A percentile compares a stretch with the other conserved stretches of the same genome.
phyloP scores from a whole-genome alignment of 2,888 invertebrate species.

The Brachypalpus laphriformis region DNA sequence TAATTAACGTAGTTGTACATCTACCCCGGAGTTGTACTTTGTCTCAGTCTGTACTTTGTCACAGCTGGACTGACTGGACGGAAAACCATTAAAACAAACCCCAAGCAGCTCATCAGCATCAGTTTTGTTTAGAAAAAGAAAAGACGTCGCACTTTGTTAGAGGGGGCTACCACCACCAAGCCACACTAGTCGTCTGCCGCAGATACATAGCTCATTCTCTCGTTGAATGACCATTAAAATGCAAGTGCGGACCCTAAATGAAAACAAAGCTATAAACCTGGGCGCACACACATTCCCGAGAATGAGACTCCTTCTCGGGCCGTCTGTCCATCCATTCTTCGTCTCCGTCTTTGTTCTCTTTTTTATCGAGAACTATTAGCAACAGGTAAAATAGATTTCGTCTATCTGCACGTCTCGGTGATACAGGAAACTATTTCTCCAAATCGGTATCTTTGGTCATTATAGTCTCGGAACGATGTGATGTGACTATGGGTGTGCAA shows the following conservation, averaged over 20 bases:
- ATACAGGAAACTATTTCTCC: slow-evolving; percentile 38
- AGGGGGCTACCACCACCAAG: slow-evolving; percentile 26
- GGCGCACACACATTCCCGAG: slow-evolving; percentile 22
- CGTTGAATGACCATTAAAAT: slow-evolving; percentile 65
- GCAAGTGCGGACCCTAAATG: slow-evolving; percentile 55
- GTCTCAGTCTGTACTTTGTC: slow-evolving; percentile 24
- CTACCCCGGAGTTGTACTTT: slow-evolving; percentile 41
- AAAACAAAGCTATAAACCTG: slow-evolving; percentile 60
- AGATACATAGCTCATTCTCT: slow-evolving; percentile 55
- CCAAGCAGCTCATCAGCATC: slow-evolving; percentile 49
- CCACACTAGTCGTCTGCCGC: slow-evolving; percentile 27
- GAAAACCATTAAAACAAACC: slow-evolving; percentile 11
- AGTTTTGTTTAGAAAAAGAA: slow-evolving; percentile 34
- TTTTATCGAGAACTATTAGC: slow-evolving; percentile 53
- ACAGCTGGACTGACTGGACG: slow-evolving; percentile 7
- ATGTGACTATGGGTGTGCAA: slow-evolving; percentile 24
- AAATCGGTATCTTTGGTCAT: slow-evolving; percentile 12
- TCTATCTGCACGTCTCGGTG: slow-evolving; percentile 24
- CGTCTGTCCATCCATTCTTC: neutral
- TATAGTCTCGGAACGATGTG: slow-evolving; percentile 23
- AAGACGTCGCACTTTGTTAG: slow-evolving; percentile 61
- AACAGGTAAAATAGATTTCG: slow-evolving; percentile 71
- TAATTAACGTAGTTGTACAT: slow-evolving; percentile 61
- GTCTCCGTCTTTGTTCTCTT: neutral
- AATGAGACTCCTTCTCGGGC: neutral